Evolutionary conservation across 2,113 vertebrate genomes (phyloP), one percentile per base, ranked within the genome.

Genomic region (Amazona vittata): DNA sequence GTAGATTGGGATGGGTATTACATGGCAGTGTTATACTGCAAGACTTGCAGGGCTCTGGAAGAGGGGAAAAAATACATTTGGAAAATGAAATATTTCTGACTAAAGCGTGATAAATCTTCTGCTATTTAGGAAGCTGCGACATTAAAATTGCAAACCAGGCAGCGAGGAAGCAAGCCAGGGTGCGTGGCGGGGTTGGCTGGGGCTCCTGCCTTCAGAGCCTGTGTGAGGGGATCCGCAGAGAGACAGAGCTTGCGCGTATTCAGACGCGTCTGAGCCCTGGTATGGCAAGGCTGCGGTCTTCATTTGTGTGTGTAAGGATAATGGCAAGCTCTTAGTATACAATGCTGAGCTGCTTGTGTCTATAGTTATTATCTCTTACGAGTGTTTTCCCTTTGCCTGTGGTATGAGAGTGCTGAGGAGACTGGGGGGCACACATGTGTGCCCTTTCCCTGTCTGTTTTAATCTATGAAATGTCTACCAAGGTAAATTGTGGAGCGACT

Each of bases 51-150:
- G 67, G 85, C 69, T 81, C 65, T 71, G 50, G 50, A 63, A 94
- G 29, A 28, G 4, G 39, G 17, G 6, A 55, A 89, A 93, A 41
- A 73, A 96, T 35, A 91, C 73, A 74, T 97, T 96, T 92, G 74
- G 96, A 96, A 97, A 98, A 97, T 97, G 90, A 97, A 98, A 91
- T 96, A 91, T 97, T 98, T 97, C 95, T 97, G 96, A 96, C 91
- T 76, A 89, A 79, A 94, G 64, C 64, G 50, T 73, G 92, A 95
- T 97, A 93, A 97, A 97, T 96, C 95, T 96, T 93, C 6, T 50
- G 69, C 96, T 94, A 84, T 97, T 98, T 96, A 94, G 97, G 93
- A 97, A 97, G 92, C 95, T 97, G 96, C 96, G 96, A 94, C 96
- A 98, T 98, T 97, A 97, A 97, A 97, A 97, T 97, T 95, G 95